phyloP scores from a whole-genome alignment of 2,113 vertebrate species.

The Gorsachius goisagi region DNA sequence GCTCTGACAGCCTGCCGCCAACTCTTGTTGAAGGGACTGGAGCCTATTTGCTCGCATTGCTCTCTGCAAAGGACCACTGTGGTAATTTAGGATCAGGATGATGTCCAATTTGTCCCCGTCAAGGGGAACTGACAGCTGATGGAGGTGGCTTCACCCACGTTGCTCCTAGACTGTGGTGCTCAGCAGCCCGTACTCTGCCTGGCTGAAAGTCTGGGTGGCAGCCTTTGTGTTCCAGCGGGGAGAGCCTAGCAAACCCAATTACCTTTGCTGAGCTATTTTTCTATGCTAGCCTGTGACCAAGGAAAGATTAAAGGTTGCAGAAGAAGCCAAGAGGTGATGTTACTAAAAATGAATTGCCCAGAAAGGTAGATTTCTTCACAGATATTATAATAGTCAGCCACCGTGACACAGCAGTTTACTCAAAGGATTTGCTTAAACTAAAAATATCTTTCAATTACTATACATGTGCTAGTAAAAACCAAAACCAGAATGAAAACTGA shows the following conservation, averaged over 20 bases:
- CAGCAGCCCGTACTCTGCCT: fast-evolving
- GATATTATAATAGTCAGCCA: neutral
- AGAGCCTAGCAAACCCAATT: neutral
- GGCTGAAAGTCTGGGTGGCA: neutral
- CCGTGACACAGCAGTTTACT: neutral
- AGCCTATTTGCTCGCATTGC: too few species aligned
- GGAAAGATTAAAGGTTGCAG: neutral
- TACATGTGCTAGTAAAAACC: neutral
- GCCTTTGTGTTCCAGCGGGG: neutral
- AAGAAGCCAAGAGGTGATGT: neutral
- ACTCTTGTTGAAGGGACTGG: neutral
- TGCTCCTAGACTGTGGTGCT: neutral
- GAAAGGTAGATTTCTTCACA: neutral
- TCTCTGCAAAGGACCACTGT: neutral
- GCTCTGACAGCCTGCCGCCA: neutral
- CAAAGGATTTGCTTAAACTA: neutral
- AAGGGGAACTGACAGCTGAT: neutral
- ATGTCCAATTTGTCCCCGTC: neutral
- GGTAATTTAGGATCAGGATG: neutral
- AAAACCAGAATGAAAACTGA: neutral
- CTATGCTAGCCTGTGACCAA: neutral
- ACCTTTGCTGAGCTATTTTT: neutral
- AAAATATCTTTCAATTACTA: neutral
- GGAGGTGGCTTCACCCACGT: neutral
- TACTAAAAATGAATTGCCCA: neutral